These are phyloP conservation scores for Urocolius indicus DNA, from an alignment of 2,113 vertebrate genomes.

Conservation along the genomic window DNA sequence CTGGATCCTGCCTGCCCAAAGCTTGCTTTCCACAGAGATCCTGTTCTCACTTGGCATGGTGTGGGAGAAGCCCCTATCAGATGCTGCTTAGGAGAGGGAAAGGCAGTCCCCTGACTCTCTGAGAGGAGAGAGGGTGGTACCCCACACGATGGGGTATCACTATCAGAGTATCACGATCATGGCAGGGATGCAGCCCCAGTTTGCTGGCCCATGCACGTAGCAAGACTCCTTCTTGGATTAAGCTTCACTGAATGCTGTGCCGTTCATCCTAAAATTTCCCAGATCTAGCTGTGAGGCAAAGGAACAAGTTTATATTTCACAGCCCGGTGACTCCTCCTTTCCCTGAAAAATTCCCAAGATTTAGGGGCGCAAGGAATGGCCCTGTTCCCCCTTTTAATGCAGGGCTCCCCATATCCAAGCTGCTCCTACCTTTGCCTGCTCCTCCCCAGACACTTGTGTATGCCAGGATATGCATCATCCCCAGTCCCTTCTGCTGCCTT, in stretches of 20 bases:
- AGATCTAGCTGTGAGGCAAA: not conserved
- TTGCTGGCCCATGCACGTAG: not conserved
- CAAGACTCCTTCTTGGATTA: not conserved
- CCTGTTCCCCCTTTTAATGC: rapidly evolving
- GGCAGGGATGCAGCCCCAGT: not conserved
- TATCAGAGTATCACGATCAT: rapidly evolving
- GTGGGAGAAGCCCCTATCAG: rapidly evolving
- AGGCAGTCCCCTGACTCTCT: not conserved
- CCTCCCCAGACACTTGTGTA: not conserved
- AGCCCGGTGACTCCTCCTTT: not conserved
- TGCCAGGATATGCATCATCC: not conserved
- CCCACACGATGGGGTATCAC: rapidly evolving
- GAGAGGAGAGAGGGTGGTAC: not conserved
- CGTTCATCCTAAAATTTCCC: not conserved
- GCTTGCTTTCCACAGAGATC: not conserved
- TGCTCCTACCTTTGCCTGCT: not conserved
- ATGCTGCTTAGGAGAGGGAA: not conserved
- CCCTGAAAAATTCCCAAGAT: not conserved
- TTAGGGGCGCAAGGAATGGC: not conserved
- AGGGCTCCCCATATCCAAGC: rapidly evolving
- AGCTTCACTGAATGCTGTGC: not conserved
- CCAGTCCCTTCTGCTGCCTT: not conserved
- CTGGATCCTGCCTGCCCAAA: constrained; percentile 26
- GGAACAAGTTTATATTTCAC: not conserved
- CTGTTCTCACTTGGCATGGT: not conserved